Conservation (phyloP, 2,888 invertebrate genomes). For the Drosophila planitibia region DNA sequence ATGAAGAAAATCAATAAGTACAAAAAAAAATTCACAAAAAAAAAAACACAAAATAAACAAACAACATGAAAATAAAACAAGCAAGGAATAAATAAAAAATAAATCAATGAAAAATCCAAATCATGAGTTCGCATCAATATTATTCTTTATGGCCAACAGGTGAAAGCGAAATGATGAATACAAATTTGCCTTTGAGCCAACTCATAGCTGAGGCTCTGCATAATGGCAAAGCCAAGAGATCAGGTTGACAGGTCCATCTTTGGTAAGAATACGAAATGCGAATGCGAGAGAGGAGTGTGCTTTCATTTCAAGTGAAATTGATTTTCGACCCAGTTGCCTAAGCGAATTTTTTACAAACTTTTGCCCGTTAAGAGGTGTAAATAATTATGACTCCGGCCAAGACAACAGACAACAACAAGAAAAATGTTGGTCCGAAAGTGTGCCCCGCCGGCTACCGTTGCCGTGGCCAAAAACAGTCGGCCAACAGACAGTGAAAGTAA, state of each 20-base stretch:
- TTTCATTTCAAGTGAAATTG: slow-evolving; percentile 79
- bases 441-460: slow-evolving; percentile 67
- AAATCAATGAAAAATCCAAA: slow-evolving; percentile 75
- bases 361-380: slow-evolving; percentile 72
- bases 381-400: slow-evolving; percentile 71
- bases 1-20: slow-evolving; percentile 81
- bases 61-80: slow-evolving; percentile 61
- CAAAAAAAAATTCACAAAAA: slow-evolving; percentile 48
- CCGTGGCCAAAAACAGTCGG: slow-evolving; percentile 40
- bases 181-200: slow-evolving; percentile 18
- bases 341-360: slow-evolving; percentile 63
- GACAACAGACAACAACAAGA: slow-evolving; percentile 19
- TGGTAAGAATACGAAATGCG: slow-evolving; percentile 46
- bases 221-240: slow-evolving; percentile 28
- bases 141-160: slow-evolving; percentile 53
- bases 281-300: slow-evolving; percentile 51
- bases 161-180: slow-evolving; percentile 66
- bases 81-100: slow-evolving; percentile 73
- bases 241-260: slow-evolving; percentile 70
- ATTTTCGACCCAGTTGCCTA: slow-evolving; percentile 77
- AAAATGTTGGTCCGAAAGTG: slow-evolving; percentile 58
- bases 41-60: slow-evolving; percentile 39
- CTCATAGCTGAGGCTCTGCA: slow-evolving; percentile 44
- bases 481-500: slow-evolving; percentile 76
- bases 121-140: slow-evolving; percentile 37